Evolutionary conservation across 1,140 invertebrate species (phyloP).

Genomic region (Ceratina calcarata): DNA sequence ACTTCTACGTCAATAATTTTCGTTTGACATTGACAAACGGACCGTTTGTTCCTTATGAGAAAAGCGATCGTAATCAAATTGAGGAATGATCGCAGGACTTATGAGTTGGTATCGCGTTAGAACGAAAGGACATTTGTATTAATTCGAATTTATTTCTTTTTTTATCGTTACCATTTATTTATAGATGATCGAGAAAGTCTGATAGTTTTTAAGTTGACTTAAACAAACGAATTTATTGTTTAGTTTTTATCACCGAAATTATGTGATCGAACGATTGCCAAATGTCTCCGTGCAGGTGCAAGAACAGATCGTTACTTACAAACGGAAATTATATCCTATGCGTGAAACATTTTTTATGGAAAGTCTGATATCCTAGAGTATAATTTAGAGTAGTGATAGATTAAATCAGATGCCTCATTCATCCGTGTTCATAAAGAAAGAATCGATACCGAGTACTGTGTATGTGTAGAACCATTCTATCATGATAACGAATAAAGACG

Average conservation of each 20-base stretch:
- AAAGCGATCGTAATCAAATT: conserved; percentile 39
- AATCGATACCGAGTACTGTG: conserved; percentile 52
- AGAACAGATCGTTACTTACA: conserved; percentile 41
- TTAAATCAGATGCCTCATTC: conserved; percentile 59
- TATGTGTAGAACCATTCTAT: conserved; percentile 58
- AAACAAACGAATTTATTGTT: conserved; percentile 51
- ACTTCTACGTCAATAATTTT: conserved; percentile 37
- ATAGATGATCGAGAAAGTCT: conserved; percentile 59
- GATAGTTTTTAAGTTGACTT: conserved; percentile 62
- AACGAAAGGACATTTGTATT: conserved; percentile 3
- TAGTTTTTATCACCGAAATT: conserved; percentile 34
- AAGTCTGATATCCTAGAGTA: conserved; percentile 56
- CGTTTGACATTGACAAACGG: conserved; percentile 37
- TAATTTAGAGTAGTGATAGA: conserved; percentile 56
- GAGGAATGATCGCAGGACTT: no score
- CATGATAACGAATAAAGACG: conserved; percentile 58
- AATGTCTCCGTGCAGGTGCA: conserved; percentile 44
- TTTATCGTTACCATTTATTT: conserved; percentile 56
- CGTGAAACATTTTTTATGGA: conserved; percentile 52
- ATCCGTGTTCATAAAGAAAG: conserved; percentile 61
- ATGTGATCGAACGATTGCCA: conserved; percentile 50
- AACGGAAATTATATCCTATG: conserved; percentile 50
- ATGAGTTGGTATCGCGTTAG: no score
- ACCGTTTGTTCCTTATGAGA: conserved; percentile 30
- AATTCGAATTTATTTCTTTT: neutral